Conservation (phyloP, 2,797 vertebrate species). For the Silurus lanzhouensis region DNA sequence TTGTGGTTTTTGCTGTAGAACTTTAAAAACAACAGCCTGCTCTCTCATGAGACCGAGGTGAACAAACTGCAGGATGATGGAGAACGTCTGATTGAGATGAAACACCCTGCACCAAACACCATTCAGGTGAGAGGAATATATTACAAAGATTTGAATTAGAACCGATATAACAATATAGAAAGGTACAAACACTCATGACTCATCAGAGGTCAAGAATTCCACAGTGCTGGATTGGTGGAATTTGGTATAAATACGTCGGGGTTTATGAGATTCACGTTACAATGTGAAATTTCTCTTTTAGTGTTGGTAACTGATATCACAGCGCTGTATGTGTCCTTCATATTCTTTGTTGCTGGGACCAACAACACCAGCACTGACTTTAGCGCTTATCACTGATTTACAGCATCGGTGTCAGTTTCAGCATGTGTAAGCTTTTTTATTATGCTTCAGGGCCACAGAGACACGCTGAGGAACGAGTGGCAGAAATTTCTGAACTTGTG, state of each 20-base stretch:
- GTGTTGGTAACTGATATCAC: background rate
- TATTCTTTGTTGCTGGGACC: background rate
- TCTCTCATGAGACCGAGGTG: constrained; percentile 86
- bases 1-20: constrained; percentile 71
- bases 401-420: background rate
- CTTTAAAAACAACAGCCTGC: constrained; percentile 89
- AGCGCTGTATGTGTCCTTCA: too few relatives aligned
- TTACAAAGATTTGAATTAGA: background rate
- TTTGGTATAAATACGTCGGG: too few relatives aligned
- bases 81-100: constrained; percentile 87
- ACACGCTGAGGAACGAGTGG: constrained; percentile 86
- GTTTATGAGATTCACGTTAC: too few relatives aligned
- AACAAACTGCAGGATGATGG: constrained; percentile 91
- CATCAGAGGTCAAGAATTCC: too few relatives aligned
- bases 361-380: background rate
- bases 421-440: constrained; percentile 29
- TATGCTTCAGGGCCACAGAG: constrained; percentile 82
- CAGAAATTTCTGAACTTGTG: constrained; percentile 96
- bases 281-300: background rate
- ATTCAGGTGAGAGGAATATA: constrained; percentile 77
- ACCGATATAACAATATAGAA: background rate
- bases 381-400: background rate
- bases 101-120: constrained; percentile 86
- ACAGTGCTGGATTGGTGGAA: too few relatives aligned
- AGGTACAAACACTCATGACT: background rate